Conservation (phyloP, 2,797 vertebrate species). For the Chaunax sp. region DNA sequence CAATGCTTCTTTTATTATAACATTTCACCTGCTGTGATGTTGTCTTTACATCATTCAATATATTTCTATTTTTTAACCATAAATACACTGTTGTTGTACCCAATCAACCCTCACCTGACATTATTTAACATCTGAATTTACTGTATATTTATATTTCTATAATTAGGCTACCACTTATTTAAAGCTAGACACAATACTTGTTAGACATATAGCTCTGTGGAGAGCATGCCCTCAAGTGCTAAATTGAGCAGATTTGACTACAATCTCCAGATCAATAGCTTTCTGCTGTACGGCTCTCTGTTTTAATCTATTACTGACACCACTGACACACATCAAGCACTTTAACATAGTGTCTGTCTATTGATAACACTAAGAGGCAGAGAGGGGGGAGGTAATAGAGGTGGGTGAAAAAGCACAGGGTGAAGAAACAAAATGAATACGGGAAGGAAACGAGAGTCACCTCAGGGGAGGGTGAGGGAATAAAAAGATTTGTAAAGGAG, state of each 20-base stretch:
- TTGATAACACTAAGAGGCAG: constrained; percentile 31
- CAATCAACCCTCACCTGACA: too few species aligned
- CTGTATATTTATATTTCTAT: too few species aligned
- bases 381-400: not conserved
- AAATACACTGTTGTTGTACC: too few species aligned
- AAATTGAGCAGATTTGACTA: constrained; percentile 38
- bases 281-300: constrained; percentile 34
- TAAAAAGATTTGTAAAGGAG: not conserved
- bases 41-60: too few species aligned
- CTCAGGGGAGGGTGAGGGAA: constrained; percentile 3
- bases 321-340: constrained; percentile 54
- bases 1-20: too few species aligned
- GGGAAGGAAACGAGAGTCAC: not conserved
- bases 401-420: not conserved
- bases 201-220: not conserved
- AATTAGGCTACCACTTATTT: too few species aligned
- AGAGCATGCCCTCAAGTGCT: constrained; percentile 15
- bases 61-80: too few species aligned
- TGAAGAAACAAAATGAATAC: constrained; percentile 13
- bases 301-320: constrained; percentile 63
- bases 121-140: too few species aligned
- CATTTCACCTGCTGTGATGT: too few species aligned
- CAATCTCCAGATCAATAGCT: constrained; percentile 51
- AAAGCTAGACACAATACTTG: too few species aligned
- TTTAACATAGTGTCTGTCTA: constrained; percentile 44